Conservation (phyloP, 2,113 vertebrate genomes). For the Seriola aureovittata region DNA sequence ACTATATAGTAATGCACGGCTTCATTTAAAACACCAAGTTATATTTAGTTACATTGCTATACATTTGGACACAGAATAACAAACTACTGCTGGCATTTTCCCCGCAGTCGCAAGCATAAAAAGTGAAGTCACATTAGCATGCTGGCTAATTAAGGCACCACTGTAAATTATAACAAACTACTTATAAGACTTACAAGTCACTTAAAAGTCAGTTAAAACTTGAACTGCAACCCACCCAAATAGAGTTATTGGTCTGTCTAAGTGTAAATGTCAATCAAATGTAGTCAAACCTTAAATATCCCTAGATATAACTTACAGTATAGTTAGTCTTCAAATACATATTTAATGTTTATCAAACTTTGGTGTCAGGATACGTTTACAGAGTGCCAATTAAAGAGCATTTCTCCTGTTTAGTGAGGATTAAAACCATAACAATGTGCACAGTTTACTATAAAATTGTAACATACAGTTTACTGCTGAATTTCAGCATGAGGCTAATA, state of each 20-base stretch:
- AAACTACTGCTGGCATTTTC: neutral
- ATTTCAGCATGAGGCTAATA: neutral
- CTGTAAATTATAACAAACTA: neutral
- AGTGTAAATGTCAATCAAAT: neutral
- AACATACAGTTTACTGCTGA: neutral
- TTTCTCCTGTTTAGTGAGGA: neutral
- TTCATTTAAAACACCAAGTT: neutral
- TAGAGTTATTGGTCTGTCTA: neutral
- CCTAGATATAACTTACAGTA: neutral
- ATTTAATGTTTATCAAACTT: neutral
- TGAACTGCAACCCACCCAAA: neutral
- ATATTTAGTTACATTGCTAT: neutral
- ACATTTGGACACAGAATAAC: neutral
- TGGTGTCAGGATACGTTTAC: neutral
- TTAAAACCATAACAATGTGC: neutral
- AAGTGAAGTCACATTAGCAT: slow-evolving; percentile 19
- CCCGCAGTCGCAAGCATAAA: neutral
- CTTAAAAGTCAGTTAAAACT: neutral
- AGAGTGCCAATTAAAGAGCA: neutral
- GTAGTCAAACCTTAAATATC: too few species aligned
- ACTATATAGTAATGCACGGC: neutral
- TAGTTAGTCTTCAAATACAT: neutral
- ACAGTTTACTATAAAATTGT: neutral
- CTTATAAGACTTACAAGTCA: neutral
- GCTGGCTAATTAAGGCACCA: neutral